phyloP scores from a whole-genome alignment of 1,140 invertebrate species.

The Drosophila ogumai region DNA sequence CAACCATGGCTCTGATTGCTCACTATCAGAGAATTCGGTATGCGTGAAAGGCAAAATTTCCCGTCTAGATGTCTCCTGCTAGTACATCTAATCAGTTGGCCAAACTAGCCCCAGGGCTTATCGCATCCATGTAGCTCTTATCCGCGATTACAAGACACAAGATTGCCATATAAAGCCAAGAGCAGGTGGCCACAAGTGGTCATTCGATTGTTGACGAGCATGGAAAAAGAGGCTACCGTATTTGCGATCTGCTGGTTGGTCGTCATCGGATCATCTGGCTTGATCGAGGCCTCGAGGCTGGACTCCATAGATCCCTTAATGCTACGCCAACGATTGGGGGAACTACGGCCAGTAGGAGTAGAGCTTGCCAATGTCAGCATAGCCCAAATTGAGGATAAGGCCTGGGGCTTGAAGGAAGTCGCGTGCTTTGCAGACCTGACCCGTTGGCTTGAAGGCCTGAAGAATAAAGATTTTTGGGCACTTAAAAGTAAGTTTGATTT shows the following conservation, averaged over 20 bases:
- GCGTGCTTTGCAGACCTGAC: not conserved
- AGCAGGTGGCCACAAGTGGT: not conserved
- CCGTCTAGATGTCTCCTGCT: not conserved
- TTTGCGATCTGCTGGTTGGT: not conserved
- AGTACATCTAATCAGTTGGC: not conserved
- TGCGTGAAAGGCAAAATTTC: not conserved
- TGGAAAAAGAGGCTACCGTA: not conserved
- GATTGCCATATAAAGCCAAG: not conserved
- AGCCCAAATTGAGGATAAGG: not conserved
- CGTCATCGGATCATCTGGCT: not conserved
- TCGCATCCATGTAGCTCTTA: constrained; percentile 1
- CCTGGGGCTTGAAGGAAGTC: not conserved
- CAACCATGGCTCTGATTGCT: not conserved
- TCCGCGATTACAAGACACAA: not conserved
- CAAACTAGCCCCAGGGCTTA: not conserved
- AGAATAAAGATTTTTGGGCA: not conserved
- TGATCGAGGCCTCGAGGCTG: not conserved
- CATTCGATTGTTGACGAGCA: not conserved
- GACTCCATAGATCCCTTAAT: not conserved
- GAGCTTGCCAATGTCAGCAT: constrained; percentile 8
- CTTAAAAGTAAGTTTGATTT: constrained; percentile 11
- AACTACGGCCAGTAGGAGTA: not conserved
- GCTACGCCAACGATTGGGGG: not conserved
- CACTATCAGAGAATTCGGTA: constrained; percentile 2
- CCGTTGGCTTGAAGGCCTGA: not conserved